phyloP scores from a whole-genome alignment of 2,888 invertebrate species.

The Ecliptopera silaceata region DNA sequence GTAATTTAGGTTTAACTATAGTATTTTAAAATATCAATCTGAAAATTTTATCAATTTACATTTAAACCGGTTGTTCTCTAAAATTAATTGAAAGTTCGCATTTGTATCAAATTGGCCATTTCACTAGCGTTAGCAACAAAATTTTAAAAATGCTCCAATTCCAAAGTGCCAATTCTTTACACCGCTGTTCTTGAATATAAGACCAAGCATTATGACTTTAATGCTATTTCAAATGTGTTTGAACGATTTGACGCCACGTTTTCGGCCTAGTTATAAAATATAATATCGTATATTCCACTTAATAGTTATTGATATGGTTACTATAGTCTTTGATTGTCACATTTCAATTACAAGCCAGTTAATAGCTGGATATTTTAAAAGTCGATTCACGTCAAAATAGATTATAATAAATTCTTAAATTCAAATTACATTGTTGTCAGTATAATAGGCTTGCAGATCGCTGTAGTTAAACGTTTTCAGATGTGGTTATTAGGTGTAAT shows the following conservation, averaged over 20 bases:
- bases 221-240: constrained; percentile 7
- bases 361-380: background rate
- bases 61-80: background rate
- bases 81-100: background rate
- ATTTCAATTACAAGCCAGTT: constrained; percentile 2
- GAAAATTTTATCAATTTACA: background rate
- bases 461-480: constrained; percentile 18
- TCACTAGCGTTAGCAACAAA: constrained; percentile 21
- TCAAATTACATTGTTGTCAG: constrained; percentile 14
- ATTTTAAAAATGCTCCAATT: constrained; percentile 21
- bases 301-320: constrained; percentile 1
- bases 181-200: background rate
- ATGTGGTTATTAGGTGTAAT: constrained; percentile 36
- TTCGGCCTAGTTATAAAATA: constrained; percentile 18
- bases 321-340: constrained; percentile 15
- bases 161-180: constrained; percentile 39
- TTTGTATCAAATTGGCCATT: constrained; percentile 5
- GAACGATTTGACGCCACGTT: constrained; percentile 2
- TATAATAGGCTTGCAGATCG: constrained; percentile 14
- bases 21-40: background rate
- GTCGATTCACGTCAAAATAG: constrained; percentile 8
- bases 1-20: background rate
- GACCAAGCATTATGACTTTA: background rate
- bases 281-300: constrained; percentile 19
- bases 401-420: constrained; percentile 8